Evolutionary conservation across 2,113 vertebrate genomes (phyloP).

Genomic region (Peucedramus taeniatus): DNA sequence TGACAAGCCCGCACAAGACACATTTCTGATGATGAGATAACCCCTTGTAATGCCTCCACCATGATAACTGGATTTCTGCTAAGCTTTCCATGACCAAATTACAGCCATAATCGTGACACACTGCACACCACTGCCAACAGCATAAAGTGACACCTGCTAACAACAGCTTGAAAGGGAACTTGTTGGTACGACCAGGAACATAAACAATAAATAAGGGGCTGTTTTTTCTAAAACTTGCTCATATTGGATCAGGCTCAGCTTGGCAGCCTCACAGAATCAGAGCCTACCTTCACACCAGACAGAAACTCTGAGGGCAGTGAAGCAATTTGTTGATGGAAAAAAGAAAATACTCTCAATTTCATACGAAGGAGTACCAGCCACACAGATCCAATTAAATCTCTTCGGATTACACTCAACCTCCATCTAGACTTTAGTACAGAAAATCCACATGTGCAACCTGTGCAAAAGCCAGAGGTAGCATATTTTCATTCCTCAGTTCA

Average conservation of each 20-base stretch:
- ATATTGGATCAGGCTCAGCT: background rate
- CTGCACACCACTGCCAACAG: conserved; percentile 18
- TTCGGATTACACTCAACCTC: background rate
- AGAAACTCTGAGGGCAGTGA: background rate
- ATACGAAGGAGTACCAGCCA: background rate
- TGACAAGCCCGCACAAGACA: background rate
- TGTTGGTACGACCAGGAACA: background rate
- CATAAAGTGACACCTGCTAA: conserved; percentile 40
- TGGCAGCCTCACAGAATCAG: background rate
- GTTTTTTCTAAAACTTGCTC: background rate
- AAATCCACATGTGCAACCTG: background rate
- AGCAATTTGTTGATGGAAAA: background rate
- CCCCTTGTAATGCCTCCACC: conserved; percentile 42
- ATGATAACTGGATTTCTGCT: conserved; percentile 59
- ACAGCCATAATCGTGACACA: conserved; percentile 19
- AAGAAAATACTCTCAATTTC: background rate
- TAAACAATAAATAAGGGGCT: background rate
- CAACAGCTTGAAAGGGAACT: conserved; percentile 20
- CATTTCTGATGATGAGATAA: conserved; percentile 36
- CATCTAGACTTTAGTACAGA: background rate
- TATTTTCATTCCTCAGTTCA: conserved; percentile 4
- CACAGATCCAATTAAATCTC: background rate
- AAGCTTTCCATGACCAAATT: conserved; percentile 57
- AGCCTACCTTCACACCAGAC: background rate
- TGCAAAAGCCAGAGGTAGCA: background rate